A percentile compares a stretch with the other conserved stretches of the same genome.
Evolutionary conservation across 2,797 vertebrate genomes (phyloP).

Genomic region (Acanthis flammea): DNA sequence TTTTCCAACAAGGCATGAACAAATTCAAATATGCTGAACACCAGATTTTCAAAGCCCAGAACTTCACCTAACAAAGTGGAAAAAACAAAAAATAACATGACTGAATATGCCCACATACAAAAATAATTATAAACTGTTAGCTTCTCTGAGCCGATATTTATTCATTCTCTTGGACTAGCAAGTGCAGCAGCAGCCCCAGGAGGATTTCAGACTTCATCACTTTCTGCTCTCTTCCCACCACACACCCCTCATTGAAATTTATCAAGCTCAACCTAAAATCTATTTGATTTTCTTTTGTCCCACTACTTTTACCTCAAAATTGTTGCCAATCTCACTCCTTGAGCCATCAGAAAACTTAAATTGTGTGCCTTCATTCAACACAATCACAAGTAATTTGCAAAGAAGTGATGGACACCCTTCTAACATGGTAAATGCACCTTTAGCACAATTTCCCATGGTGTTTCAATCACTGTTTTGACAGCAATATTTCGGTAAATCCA

Average conservation of each 20-base stretch:
- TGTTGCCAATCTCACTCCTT: background rate
- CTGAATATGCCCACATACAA: background rate
- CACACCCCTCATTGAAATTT: background rate
- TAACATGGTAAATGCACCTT: background rate
- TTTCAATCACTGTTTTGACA: background rate
- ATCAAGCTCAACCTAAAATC: background rate
- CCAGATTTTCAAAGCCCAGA: slow-evolving; percentile 96
- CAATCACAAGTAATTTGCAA: background rate
- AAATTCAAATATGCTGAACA: slow-evolving; percentile 99
- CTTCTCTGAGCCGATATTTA: background rate
- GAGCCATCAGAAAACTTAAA: background rate
- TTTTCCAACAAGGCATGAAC: slow-evolving; percentile 97
- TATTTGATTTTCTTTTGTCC: background rate
- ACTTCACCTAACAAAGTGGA: slow-evolving; percentile 86
- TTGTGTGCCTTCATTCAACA: background rate
- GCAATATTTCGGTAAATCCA: background rate
- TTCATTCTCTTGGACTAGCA: background rate
- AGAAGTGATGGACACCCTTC: background rate
- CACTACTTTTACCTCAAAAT: background rate
- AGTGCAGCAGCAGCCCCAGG: background rate
- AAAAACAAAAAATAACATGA: background rate
- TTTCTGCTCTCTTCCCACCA: background rate
- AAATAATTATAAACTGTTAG: background rate
- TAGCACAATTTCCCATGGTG: background rate
- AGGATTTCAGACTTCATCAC: background rate